A percentile compares a stretch with the other conserved stretches of the same genome.
These are phyloP conservation scores for Pterostichus niger DNA, from an alignment of 2,888 invertebrate genomes.

Conservation along the genomic window DNA sequence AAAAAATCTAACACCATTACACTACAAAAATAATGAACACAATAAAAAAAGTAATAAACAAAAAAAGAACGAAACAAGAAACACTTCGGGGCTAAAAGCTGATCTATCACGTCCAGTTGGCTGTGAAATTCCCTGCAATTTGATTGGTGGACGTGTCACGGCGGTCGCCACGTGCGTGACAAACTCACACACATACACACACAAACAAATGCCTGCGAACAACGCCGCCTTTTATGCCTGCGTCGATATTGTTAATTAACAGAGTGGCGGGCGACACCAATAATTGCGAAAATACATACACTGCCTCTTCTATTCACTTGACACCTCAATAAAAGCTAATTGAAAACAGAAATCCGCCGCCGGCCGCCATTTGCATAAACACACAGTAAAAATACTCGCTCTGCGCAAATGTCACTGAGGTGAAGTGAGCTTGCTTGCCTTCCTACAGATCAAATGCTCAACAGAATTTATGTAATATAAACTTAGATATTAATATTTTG, in stretches of 20 bases:
- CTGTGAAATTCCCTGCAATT: slow-evolving; percentile 41
- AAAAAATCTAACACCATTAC: slow-evolving; percentile 15
- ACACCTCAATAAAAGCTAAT: slow-evolving; percentile 66
- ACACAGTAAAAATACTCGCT: slow-evolving; percentile 23
- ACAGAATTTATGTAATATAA: neutral
- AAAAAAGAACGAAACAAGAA: neutral
- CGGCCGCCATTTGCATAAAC: slow-evolving; percentile 55
- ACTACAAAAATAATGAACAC: slow-evolving; percentile 8
- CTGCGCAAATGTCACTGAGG: slow-evolving; percentile 21
- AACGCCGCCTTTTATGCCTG: slow-evolving; percentile 33
- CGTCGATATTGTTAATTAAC: slow-evolving; percentile 58
- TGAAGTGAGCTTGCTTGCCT: neutral
- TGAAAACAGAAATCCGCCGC: slow-evolving; percentile 63
- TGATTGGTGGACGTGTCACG: slow-evolving; percentile 63
- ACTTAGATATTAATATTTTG: neutral
- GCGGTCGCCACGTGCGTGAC: slow-evolving; percentile 62
- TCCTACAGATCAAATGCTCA: neutral
- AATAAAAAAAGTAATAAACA: neutral
- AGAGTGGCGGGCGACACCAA: slow-evolving; percentile 45
- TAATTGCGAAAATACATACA: slow-evolving; percentile 61
- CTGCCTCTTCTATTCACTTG: slow-evolving; percentile 56
- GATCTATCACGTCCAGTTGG: slow-evolving; percentile 63
- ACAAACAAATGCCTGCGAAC: slow-evolving; percentile 6
- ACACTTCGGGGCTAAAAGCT: slow-evolving; percentile 11
- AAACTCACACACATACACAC: slow-evolving; percentile 36